Base-by-base conservation (phyloP, 2,113 vertebrate species). In the Poicephalus gulielmi region DNA sequence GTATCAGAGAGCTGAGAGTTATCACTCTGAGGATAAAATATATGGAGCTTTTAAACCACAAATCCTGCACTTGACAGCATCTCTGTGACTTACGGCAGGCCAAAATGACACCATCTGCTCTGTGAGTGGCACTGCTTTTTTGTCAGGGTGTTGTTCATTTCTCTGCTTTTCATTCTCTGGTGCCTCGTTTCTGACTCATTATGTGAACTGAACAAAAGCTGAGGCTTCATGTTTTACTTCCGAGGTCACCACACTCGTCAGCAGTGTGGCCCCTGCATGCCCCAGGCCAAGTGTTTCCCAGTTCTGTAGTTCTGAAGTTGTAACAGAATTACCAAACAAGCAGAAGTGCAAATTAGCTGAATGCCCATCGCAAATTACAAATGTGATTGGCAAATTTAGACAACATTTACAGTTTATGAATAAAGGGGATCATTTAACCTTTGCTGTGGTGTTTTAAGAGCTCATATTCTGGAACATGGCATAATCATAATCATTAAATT, bases 241-340 rank as follows among this genome's bases (percentile, higher is more conserved):
- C 44, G 15, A 19, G 68, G 44, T 60, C n/a, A 11, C 49, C 60
- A 24, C 52, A 5, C 10, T 31, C 25, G 17, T 57, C 39, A 50
- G 10, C 47, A 0, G 0, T 13, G 17, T 35, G 78, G 30, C 46
- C 39, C 7, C n/a, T 47, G 22, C 6, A 5, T 1, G 0, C 39
- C 2, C 0, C 17, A 17, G 73, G 10, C 37, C 31, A 25, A 60
- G 25, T 4, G 0, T 35, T 75, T 75, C 66, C n/a, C 27, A 14
- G 13, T 11, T 80, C 69, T 78, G 27, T 6, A 14, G 17, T 49
- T 55, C 55, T 0, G 0, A 50, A 28, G 22, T 39, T 31, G 39
- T 9, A n/a, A 41, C 13, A 46, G 28, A 77, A 37, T 47, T 53
- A 69, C 13, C 69, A 80, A 84, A 50, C 5, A 46, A 69, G 28